Percentiles rank a stretch among this genome's conserved stretches.
These are phyloP conservation scores for Hecatera dysodea DNA, from an alignment of 2,888 invertebrate genomes.

Conservation along the genomic window DNA sequence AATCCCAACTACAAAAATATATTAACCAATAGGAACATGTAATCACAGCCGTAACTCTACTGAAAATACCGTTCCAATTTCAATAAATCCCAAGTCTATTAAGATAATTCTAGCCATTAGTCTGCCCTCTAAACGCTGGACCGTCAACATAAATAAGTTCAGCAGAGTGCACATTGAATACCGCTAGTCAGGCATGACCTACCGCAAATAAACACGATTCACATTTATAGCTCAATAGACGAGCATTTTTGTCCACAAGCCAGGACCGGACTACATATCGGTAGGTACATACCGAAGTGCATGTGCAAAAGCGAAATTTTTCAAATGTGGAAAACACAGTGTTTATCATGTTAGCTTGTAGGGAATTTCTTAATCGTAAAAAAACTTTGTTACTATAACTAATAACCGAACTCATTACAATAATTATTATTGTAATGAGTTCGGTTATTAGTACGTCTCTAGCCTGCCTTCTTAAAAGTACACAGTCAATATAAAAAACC, in stretches of 20 bases:
- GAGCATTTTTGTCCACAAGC: conserved; percentile 53
- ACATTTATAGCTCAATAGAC: conserved; percentile 58
- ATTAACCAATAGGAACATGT: background rate
- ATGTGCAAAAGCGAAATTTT: no score
- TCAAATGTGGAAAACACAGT: background rate
- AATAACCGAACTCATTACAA: no score
- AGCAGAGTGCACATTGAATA: conserved; percentile 46
- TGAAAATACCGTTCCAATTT: conserved; percentile 30
- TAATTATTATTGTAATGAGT: no score
- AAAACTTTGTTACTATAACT: no score
- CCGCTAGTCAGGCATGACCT: conserved; percentile 58
- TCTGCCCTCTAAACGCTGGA: conserved; percentile 27
- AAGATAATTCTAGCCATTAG: conserved; percentile 53
- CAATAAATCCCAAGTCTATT: conserved; percentile 50
- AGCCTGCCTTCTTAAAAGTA: no score
- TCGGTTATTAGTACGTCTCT: no score
- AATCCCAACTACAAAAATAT: conserved; percentile 17
- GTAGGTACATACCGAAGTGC: no score
- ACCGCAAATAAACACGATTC: conserved; percentile 57
- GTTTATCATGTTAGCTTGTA: background rate
- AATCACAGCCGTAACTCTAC: conserved; percentile 27
- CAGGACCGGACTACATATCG: conserved; percentile 45
- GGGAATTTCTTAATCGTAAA: no score
- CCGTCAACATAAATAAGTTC: conserved; percentile 51
- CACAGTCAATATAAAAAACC: no score